Evolutionary conservation across 2,113 vertebrate species (phyloP).

Genomic region (Vombatus ursinus): DNA sequence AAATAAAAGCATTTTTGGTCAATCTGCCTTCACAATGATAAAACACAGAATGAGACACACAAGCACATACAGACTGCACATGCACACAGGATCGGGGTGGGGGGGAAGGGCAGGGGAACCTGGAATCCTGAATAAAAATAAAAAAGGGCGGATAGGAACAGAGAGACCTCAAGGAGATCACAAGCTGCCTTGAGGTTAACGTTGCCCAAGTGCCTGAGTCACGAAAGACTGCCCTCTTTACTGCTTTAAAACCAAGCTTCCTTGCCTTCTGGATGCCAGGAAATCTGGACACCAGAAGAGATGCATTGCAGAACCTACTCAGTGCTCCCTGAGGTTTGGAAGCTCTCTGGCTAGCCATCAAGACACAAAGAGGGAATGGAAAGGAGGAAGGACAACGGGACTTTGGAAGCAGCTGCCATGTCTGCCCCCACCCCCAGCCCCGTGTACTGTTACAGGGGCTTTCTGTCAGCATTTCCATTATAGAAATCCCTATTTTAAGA

Average conservation of each 20-base stretch:
- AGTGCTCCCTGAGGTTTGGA: background rate
- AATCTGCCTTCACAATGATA: conserved; percentile 7
- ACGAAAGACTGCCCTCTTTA: background rate
- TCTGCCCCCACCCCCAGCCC: background rate
- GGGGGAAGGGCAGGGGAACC: background rate
- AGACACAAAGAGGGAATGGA: background rate
- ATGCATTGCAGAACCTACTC: background rate
- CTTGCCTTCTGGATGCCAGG: background rate
- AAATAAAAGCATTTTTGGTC: conserved; percentile 36
- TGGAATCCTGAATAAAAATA: background rate
- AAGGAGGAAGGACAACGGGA: background rate
- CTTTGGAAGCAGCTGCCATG: background rate
- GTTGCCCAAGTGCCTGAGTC: background rate
- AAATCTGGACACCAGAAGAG: background rate
- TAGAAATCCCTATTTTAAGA: background rate
- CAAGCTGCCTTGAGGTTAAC: background rate
- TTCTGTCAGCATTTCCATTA: background rate
- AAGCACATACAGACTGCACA: background rate
- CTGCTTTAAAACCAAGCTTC: background rate
- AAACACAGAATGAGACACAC: background rate
- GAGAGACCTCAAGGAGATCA: background rate
- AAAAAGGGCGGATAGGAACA: conserved; percentile 19
- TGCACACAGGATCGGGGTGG: background rate
- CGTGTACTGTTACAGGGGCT: rapidly evolving
- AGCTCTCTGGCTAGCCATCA: background rate